These are phyloP conservation scores for Stegostoma tigrinum DNA, from an alignment of 2,113 vertebrate genomes.

Conservation along the genomic window DNA sequence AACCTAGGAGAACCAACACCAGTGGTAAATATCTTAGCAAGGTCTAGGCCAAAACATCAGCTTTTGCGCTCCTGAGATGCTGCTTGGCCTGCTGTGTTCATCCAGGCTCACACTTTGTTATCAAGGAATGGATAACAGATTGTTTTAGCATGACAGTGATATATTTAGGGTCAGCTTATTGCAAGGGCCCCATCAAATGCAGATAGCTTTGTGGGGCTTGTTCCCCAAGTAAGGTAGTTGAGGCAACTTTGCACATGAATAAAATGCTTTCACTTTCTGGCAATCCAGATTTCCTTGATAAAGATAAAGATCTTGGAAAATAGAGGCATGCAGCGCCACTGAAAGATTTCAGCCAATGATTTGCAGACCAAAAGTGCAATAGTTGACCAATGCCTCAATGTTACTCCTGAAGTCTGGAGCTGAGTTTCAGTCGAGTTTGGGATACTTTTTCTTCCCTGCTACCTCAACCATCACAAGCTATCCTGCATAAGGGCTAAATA, in stretches of 20 bases:
- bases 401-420: background rate
- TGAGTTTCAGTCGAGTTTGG: background rate
- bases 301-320: background rate
- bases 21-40: background rate
- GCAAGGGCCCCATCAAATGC: background rate
- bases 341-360: background rate
- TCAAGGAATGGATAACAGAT: background rate
- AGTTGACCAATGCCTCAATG: background rate
- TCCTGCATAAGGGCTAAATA: background rate
- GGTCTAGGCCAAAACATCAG: too few species aligned
- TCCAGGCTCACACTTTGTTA: too few species aligned
- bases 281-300: background rate
- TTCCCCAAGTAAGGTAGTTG: too few species aligned
- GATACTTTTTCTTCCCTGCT: background rate
- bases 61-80: too few species aligned
- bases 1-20: background rate
- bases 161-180: background rate
- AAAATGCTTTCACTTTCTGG: too few species aligned
- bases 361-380: background rate
- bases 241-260: too few species aligned
- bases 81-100: too few species aligned
- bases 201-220: background rate
- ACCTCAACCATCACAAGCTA: background rate
- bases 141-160: background rate
- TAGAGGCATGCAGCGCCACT: background rate